Evolutionary conservation across 2,888 invertebrate genomes (phyloP), one percentile per base, ranked within the genome.

Genomic region (Nymphalis polychloros): DNA sequence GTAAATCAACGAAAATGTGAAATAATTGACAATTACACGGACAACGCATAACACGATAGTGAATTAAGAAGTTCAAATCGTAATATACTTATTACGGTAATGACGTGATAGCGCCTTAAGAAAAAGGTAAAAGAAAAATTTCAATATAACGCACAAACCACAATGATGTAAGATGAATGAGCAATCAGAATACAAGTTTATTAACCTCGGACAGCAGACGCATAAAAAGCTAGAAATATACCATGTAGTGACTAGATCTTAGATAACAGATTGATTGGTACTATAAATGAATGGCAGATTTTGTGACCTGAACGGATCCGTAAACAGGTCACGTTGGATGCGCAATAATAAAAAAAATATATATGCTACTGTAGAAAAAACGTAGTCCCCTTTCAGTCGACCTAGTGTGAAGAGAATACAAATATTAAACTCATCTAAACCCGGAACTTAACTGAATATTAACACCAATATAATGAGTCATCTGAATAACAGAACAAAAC

Each of bases 81-180:
- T 76, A 77, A 73, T 77, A 76, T 78, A 81, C 79, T 78, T 79
- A 78, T 75, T 77, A 76, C 71, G 69, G 80, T 83, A 82, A 84
- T 83, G 81, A 84, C 79, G 83, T 78, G 81, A 82, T 79, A 83
- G 35, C 57, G 79, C 77, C 73, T 72, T 67, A 72, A 77, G 79
- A 81, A 80, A 57, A 84, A 80, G 81, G 80, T 81, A 83, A 85
- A 83, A 85, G 85, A 87, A 88, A 86, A 73, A 73, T 75, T 77
- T 75, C 72, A 78, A 77, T 75, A 77, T 74, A 77, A 73, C 76
- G 73, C 69, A 31, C 27, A 88, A 90, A 89, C 87, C 88, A 84
- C 88, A 89, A 88, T 90, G 91, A 89, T 90, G 89, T 88, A 91
- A 91, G 89, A 88, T 84, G 90, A 89, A 91, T 90, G 88, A 91